A percentile compares a stretch with the other conserved stretches of the same genome.
These are phyloP conservation scores for Pavo muticus DNA, from an alignment of 2,113 vertebrate species.

Conservation along the genomic window DNA sequence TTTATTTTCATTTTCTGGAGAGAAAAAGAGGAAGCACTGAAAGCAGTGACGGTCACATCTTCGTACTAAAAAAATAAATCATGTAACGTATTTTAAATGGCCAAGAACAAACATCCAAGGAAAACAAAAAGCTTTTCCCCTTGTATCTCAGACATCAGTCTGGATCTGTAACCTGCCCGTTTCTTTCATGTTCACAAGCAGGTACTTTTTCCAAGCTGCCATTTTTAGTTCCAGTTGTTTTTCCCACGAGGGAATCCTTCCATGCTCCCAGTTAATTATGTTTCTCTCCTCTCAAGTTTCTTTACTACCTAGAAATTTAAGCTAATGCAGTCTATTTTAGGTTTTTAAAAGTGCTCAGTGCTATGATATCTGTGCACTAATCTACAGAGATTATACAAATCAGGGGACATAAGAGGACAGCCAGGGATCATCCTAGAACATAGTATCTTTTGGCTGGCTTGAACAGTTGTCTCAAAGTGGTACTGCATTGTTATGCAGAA, in stretches of 20 bases:
- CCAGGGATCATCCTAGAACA: background rate
- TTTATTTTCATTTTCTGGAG: background rate
- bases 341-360: background rate
- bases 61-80: background rate
- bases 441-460: background rate
- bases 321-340: constrained; percentile 45
- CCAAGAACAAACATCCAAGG: background rate
- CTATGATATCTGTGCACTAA: background rate
- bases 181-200: background rate
- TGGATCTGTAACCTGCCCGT: background rate
- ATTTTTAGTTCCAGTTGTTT: constrained; percentile 19
- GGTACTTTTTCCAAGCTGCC: background rate
- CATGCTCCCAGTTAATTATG: constrained; percentile 51
- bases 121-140: background rate
- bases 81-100: background rate
- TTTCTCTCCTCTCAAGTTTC: background rate
- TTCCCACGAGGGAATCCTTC: constrained; percentile 11
- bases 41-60: background rate
- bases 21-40: background rate
- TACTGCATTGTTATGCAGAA: background rate
- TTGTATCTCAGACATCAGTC: background rate
- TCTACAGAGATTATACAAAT: constrained; percentile 1
- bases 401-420: background rate
- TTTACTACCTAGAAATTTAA: constrained; percentile 57
- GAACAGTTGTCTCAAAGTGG: background rate